Conservation (phyloP, 2,888 invertebrate species). For the Arrhopalites spinosus region DNA sequence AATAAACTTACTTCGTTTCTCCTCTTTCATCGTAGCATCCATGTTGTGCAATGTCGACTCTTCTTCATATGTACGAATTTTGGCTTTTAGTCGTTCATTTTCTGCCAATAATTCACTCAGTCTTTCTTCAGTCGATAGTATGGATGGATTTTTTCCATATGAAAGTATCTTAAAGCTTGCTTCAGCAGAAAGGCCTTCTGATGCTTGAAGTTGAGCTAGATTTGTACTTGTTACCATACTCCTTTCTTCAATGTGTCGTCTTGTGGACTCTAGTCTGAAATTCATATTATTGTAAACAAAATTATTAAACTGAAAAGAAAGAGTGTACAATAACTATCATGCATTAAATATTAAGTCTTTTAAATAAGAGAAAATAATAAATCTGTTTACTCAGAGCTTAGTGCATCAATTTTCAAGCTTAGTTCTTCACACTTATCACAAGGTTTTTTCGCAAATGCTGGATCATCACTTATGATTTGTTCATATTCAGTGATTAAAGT, state of each 20-base stretch:
- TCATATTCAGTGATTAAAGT: conserved; percentile 48
- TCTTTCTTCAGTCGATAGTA: conserved; percentile 48
- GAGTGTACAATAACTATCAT: too few relatives aligned
- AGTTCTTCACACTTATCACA: conserved; percentile 52
- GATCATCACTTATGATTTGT: conserved; percentile 45
- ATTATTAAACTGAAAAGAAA: neutral
- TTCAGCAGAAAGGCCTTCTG: conserved; percentile 19
- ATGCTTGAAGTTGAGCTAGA: neutral
- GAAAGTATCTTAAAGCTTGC: conserved; percentile 49
- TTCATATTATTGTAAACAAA: neutral
- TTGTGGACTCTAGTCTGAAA: conserved; percentile 35
- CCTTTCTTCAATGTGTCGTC: conserved; percentile 32
- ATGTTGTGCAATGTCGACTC: conserved; percentile 17
- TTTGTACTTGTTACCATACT: conserved; percentile 8
- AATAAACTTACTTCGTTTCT: conserved; percentile 31
- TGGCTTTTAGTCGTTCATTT: conserved; percentile 50
- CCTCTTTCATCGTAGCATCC: conserved; percentile 7
- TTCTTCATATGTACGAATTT: conserved; percentile 43
- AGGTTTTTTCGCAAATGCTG: conserved; percentile 36
- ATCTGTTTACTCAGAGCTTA: conserved; percentile 44
- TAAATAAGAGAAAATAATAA: conserved; percentile 14
- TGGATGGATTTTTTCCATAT: conserved; percentile 53
- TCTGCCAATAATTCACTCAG: conserved; percentile 48
- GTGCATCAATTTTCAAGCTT: conserved; percentile 30
- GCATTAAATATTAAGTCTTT: too few relatives aligned